Conservation (phyloP, 2,888 invertebrate genomes). For the Heliconius ismenius region DNA sequence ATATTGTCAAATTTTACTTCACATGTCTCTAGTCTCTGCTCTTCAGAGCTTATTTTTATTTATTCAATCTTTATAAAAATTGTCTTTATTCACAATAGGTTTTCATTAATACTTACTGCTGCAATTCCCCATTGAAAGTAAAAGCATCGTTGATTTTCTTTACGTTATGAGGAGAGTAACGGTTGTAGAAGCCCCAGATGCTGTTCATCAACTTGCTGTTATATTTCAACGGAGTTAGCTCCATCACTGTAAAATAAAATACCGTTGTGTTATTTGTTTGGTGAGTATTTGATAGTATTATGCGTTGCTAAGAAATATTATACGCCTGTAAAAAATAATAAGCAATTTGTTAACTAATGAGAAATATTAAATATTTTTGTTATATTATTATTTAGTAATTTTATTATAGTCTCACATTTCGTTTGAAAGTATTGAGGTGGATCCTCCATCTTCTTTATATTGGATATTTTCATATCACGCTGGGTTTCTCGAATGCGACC, state of each 20-base stretch:
- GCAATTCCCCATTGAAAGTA: conserved; percentile 71
- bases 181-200: conserved; percentile 95
- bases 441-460: conserved; percentile 67
- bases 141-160: conserved; percentile 87
- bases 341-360: neutral
- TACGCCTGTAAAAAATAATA: neutral
- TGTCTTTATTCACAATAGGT: neutral
- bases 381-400: neutral
- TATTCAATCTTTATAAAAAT: neutral
- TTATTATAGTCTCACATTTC: conserved; percentile 54
- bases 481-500: conserved; percentile 85
- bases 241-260: conserved; percentile 77
- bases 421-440: conserved; percentile 67
- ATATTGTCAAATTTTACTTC: too few relatives aligned
- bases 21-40: neutral
- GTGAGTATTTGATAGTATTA: neutral
- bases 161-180: conserved; percentile 93
- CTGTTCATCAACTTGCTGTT: conserved; percentile 94
- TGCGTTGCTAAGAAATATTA: neutral
- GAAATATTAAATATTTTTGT: neutral
- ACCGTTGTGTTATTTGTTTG: conserved; percentile 6
- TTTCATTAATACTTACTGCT: conserved; percentile 65
- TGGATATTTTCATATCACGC: conserved; percentile 80
- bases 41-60: neutral
- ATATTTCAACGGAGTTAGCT: conserved; percentile 88